Evolutionary conservation across 2,797 vertebrate species (phyloP), one percentile per base, ranked within the genome.

Genomic region (Vespertilio murinus): DNA sequence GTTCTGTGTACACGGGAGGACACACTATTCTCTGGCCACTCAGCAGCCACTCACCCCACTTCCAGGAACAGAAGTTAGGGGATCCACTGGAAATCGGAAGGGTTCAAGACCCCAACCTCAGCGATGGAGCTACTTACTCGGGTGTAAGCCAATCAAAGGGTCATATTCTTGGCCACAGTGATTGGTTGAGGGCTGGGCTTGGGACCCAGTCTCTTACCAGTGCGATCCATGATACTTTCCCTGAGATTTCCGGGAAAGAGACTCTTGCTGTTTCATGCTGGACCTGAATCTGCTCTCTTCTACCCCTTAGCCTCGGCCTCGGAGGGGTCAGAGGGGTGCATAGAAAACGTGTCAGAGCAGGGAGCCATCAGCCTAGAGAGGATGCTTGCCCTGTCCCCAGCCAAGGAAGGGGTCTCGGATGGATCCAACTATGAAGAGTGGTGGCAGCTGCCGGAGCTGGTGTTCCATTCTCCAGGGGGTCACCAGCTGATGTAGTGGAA

Each of bases 401-500:
- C 16, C 67, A 49, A 83, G 6, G 70, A 2, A 6, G 22, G 28
- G 30, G 52, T 30, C 14, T 30, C 7, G 28, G 16, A 35, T 11
- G 78, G 71, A 22, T 5, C 40, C 38, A 0, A n/a, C 73, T 81
- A 18, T 1, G 10, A 23, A 47, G 11, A 42, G 33, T 3, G 23
- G 28, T n/a, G 47, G 45, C 38, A 7, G 61, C 25, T 1, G 25
- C 12, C 75, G 9, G 8, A n/a, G 22, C 25, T 64, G 30, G 77
- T 1, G 0, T 25, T 77, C 20, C 42, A 9, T 59, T 91, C 61
- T 88, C 38, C 45, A 28, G 30, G 13, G 13, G 47, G 12, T 16
- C 12, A 0, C 6, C 47, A 28, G 30, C 9, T 28, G 11, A 25
- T 0, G 11, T 20, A 6, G 35, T 52, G 22, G 8, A 14, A 38